Conservation (phyloP, 2,113 vertebrate species). For the Silurus asotus region DNA sequence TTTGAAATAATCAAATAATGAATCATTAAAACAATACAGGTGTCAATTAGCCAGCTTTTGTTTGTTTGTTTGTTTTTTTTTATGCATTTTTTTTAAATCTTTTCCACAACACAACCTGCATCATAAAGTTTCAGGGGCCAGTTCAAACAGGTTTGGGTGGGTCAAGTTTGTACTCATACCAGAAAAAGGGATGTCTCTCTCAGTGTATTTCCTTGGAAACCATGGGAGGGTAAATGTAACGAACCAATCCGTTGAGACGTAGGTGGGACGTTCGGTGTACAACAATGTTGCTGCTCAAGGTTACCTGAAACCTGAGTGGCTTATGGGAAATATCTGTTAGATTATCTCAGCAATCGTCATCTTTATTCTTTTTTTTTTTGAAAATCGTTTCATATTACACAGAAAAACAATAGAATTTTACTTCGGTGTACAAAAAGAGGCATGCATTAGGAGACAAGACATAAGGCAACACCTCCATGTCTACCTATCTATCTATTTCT, state of each 20-base stretch:
- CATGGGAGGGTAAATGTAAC: slow-evolving; percentile 43
- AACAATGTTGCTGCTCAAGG: neutral
- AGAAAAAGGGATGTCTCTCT: slow-evolving; percentile 55
- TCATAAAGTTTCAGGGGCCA: slow-evolving; percentile 58
- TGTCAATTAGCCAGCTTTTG: neutral
- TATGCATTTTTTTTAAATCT: neutral
- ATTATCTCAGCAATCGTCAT: neutral
- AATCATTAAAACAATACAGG: neutral
- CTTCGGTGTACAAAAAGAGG: too few relatives aligned
- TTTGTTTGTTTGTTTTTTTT: slow-evolving; percentile 4
- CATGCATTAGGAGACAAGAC: neutral
- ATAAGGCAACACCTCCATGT: neutral
- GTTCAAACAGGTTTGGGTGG: slow-evolving; percentile 65
- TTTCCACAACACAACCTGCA: slow-evolving; percentile 49
- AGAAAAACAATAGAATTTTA: neutral
- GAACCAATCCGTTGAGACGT: slow-evolving; percentile 47
- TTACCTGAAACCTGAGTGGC: slow-evolving; percentile 5
- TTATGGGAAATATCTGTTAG: neutral
- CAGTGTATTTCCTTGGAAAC: slow-evolving; percentile 49
- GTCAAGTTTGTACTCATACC: slow-evolving; percentile 46
- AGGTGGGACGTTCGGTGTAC: neutral
- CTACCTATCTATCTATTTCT: neutral
- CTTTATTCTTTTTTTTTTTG: too few relatives aligned
- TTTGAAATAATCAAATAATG: neutral
- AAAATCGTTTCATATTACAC: neutral